Base-by-base conservation (phyloP, 1,140 invertebrate genomes). In the Diuraphis noxia region DNA sequence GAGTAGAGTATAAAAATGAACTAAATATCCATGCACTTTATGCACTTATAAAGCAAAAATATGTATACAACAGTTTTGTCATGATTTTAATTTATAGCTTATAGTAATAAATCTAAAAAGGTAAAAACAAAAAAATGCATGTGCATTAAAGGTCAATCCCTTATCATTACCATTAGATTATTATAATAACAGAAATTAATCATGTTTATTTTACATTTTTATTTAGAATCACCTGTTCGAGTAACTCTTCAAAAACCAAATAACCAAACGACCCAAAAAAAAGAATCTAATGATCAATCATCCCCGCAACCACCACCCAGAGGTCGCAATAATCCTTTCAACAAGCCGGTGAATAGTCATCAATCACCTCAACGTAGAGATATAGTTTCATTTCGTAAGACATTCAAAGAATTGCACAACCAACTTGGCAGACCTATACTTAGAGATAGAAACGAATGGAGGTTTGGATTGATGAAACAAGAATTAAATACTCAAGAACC, bases 391-490 rank as follows among this genome's bases (percentile, higher is more conserved):
- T 63, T 72, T 19, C 92, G 90, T 36, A 92, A 92, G 92, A 94
- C 96, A 5, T 97, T 97, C 93, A 94, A 95, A 89, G 96, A 97
- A 93, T 94, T 97, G 30, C 96, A 97, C 93, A 96, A 95, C 72
- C 94, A 94, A 0, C 96, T 96, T 93, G 96, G 96, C 7, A 94
- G 96, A 91, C 95, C 95, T 93, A 96, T 97, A 90, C 93, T 97
- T 25, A 94, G 94, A 0, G 96, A 97, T 93, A 94, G 95, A 25
- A 96, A 95, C 92, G 95, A 95, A 92, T 96, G 96, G 96, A 95
- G 95, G 92, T 94, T 95, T 79, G 91, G 88, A 41, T 92, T 92
- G 30, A 93, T 92, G 90, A 91, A 91, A 81, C 72, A 79, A 79
- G 77, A 91, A 30, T 52, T 89, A 92, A 38, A 89, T 40, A 72